A percentile compares a stretch with the other conserved stretches of the same genome.
Conservation (phyloP, 2,888 invertebrate species). For the Hydropsyche betteni region DNA sequence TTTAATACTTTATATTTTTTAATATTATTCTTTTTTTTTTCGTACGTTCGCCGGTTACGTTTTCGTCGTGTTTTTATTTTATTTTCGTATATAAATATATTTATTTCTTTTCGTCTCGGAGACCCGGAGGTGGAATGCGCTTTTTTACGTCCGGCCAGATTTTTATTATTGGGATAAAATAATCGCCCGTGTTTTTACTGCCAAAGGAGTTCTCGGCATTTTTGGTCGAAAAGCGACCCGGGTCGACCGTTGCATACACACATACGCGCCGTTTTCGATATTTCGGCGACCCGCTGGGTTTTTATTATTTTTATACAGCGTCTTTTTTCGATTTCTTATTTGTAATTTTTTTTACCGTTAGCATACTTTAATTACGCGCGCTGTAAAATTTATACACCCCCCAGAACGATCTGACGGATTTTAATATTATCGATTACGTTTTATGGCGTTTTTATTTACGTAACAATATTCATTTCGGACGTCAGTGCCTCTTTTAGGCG, state of each 20-base stretch:
- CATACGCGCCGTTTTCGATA: constrained; percentile 33
- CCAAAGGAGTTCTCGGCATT: constrained; percentile 46
- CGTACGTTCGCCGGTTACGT: constrained; percentile 31
- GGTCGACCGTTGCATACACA: constrained; percentile 4
- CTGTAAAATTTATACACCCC: too few relatives aligned
- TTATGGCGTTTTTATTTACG: constrained; percentile 1
- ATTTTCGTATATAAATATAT: constrained; percentile 31
- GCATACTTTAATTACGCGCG: too few relatives aligned
- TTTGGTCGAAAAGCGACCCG: constrained; percentile 38
- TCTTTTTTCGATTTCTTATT: constrained; percentile 1
- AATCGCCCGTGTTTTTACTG: constrained; percentile 47
- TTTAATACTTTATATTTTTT: constrained; percentile 7
- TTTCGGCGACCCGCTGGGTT: constrained; percentile 48
- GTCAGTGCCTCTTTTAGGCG: not conserved
- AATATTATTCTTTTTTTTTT: not conserved
- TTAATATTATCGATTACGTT: too few relatives aligned
- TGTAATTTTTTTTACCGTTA: too few relatives aligned
- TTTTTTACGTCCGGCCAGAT: constrained; percentile 50
- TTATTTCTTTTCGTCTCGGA: constrained; percentile 31
- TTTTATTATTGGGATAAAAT: constrained; percentile 51
- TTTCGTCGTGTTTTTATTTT: constrained; percentile 37
- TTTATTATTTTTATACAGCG: constrained; percentile 46
- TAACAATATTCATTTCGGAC: constrained; percentile 12
- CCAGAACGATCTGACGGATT: too few relatives aligned
- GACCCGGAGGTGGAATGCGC: constrained; percentile 48